These are phyloP conservation scores for Meganola albula DNA, from an alignment of 2,888 invertebrate species.

Conservation along the genomic window DNA sequence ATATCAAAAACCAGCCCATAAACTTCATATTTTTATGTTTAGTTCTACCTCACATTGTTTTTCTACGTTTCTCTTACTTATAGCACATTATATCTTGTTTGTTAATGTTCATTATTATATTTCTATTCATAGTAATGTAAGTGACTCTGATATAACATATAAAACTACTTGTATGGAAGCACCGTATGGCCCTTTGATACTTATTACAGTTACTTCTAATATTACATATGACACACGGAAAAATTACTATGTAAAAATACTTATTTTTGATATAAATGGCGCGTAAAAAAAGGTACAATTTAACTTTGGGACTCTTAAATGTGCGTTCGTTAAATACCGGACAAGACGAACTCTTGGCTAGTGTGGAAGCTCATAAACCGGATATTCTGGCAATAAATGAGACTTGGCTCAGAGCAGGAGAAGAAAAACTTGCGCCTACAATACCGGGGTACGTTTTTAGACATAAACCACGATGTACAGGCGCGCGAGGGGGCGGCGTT, in stretches of 20 bases:
- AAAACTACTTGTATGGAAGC: no score
- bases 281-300: not conserved
- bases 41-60: not conserved
- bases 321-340: constrained; percentile 24
- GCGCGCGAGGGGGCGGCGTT: not conserved
- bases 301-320: constrained; percentile 17
- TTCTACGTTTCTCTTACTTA: not conserved
- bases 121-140: not conserved
- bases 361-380: constrained; percentile 9
- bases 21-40: not conserved
- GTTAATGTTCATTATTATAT: not conserved
- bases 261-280: not conserved
- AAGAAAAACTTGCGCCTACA: constrained; percentile 3
- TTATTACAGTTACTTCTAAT: no score
- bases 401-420: constrained; percentile 12
- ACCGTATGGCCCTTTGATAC: no score
- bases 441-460: not conserved
- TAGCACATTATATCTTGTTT: not conserved
- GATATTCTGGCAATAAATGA: constrained; percentile 19
- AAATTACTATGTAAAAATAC: no score
- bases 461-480: constrained; percentile 1
- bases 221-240: no score
- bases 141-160: no score
- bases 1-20: not conserved
- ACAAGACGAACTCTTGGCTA: constrained; percentile 17